phyloP scores from a whole-genome alignment of 2,797 vertebrate species.

The Chelon labrosus region DNA sequence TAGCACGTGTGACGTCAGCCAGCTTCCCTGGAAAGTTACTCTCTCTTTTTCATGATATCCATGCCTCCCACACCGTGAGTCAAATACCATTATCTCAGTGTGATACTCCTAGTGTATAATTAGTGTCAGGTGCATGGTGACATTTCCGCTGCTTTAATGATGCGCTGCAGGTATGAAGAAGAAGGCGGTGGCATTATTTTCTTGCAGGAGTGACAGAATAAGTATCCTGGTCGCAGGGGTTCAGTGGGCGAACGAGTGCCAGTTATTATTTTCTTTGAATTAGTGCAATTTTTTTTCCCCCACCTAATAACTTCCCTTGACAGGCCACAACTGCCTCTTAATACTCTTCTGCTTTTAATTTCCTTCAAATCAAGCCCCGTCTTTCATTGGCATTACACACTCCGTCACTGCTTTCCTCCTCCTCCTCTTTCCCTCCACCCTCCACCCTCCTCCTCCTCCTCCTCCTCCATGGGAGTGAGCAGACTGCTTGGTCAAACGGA shows the following conservation, averaged over 20 bases:
- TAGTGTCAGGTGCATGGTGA: constrained; percentile 62
- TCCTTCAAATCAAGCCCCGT: constrained; percentile 18
- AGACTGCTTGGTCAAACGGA: constrained; percentile 69
- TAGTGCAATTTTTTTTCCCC: constrained; percentile 12
- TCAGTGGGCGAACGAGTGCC: constrained; percentile 46
- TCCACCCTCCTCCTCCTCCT: not conserved
- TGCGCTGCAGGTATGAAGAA: constrained; percentile 46
- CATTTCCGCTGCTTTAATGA: constrained; percentile 68
- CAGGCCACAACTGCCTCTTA: constrained; percentile 16
- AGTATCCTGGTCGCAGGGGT: constrained; percentile 45
- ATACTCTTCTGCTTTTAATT: constrained; percentile 12
- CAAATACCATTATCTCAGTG: constrained; percentile 71
- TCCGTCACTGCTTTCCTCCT: constrained; percentile 26
- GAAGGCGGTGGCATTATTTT: constrained; percentile 45
- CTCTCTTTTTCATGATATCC: constrained; percentile 6
- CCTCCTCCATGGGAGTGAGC: constrained; percentile 41
- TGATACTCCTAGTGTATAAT: constrained; percentile 64
- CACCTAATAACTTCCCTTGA: not conserved
- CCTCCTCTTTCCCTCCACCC: not conserved
- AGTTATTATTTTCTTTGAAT: constrained; percentile 32
- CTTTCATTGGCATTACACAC: constrained; percentile 16
- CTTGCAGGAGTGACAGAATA: constrained; percentile 39
- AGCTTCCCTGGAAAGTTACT: constrained; percentile 38
- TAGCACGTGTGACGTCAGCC: constrained; percentile 31
- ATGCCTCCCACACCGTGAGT: constrained; percentile 59